These are phyloP conservation scores for Lutjanus argentimaculatus DNA, from an alignment of 2,797 vertebrate genomes.

Conservation along the genomic window DNA sequence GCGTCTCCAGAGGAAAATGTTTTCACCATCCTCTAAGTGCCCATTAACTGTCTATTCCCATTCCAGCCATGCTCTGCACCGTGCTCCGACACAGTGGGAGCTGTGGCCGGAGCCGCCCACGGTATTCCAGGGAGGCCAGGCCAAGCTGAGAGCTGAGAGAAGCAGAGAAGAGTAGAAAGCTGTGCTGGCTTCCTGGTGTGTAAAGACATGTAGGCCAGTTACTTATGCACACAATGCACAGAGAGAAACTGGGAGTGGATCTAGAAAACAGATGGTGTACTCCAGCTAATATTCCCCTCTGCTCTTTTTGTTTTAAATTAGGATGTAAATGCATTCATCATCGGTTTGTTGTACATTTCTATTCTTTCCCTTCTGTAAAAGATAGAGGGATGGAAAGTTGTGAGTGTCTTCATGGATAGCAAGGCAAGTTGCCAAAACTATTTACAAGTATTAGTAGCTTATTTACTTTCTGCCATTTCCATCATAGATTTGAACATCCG, in stretches of 20 bases:
- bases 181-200: constrained; percentile 53
- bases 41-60: constrained; percentile 86
- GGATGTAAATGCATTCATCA: constrained; percentile 48
- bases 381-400: neutral
- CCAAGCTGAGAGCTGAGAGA: constrained; percentile 43
- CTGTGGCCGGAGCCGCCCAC: constrained; percentile 74
- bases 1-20: constrained; percentile 82
- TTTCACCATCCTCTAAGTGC: constrained; percentile 83
- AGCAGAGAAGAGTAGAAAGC: constrained; percentile 39
- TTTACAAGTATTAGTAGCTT: constrained; percentile 94
- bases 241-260: constrained; percentile 53
- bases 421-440: constrained; percentile 83
- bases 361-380: constrained; percentile 9
- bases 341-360: constrained; percentile 10
- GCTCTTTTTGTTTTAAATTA: constrained; percentile 41
- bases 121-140: constrained; percentile 69
- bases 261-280: constrained; percentile 60
- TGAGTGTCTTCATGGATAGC: neutral
- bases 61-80: constrained; percentile 72
- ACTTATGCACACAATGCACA: constrained; percentile 45
- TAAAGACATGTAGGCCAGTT: constrained; percentile 73
- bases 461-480: constrained; percentile 95
- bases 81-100: constrained; percentile 74
- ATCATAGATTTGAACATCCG: constrained; percentile 90
- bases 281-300: constrained; percentile 26